Evolutionary conservation across 2,888 invertebrate genomes (phyloP), one percentile per base, ranked within the genome.

Genomic region (Cheilosia vulpina): DNA sequence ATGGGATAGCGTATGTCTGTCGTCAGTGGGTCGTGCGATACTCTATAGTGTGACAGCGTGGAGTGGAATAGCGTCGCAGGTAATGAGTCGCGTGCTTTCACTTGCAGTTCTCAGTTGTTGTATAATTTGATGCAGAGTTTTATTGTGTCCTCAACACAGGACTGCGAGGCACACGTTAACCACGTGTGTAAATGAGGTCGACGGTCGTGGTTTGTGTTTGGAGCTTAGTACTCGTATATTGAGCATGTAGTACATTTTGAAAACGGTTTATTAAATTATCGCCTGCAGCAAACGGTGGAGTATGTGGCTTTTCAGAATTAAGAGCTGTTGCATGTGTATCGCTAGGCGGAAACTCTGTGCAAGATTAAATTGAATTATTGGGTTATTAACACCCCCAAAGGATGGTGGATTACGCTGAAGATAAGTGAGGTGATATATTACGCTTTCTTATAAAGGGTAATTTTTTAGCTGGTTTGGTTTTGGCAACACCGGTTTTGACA

Each of bases 61-160:
- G 21, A 24, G 41, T 47, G 34, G 71, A 68, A 80, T 69, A 19
- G 75, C 53, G 80, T 73, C 63, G 58, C 65, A 65, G 63, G 58
- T 84, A 84, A 84, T 79, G 79, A 84, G 79, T 84, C 84, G 79
- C 75, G 80, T 84, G 80, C 50, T 80, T 34, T 58, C 55, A 66
- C 73, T 68, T 80, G 57, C 21, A 55, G 63, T 71, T 75, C 63
- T 80, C 68, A 75, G 60, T 43, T 55, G 65, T 84, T 3, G 13
- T 38, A 38, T 38, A 75, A 80, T 84, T 69, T 75, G 60, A 79
- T 71, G 34, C 75, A 52, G 63, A 41, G 47, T 62, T 84, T 73
- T 62, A 80, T 80, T 75, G 68, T 83, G 63, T 73, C 21, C 63
- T 68, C 53, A 45, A 15, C 53, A 53, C 31, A 57, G 24, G 38